Percentiles rank a stretch among this genome's conserved stretches.
Conservation (phyloP, 2,113 vertebrate genomes). For the Meleagris gallopavo region DNA sequence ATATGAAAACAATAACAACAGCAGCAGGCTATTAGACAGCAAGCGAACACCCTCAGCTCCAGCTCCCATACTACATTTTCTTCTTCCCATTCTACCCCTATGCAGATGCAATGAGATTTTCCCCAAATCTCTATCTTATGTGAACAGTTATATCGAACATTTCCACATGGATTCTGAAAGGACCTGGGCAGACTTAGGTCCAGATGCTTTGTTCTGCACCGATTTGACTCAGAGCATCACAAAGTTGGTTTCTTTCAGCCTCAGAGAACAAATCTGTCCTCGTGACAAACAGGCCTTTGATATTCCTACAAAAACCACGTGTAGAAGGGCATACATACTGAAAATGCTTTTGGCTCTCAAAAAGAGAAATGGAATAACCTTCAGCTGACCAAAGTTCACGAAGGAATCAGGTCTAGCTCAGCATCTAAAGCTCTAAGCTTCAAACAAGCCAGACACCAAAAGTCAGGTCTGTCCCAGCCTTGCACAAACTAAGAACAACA, state of each 20-base stretch:
- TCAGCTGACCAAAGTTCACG: accelerated
- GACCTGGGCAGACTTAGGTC: background rate
- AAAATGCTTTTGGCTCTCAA: background rate
- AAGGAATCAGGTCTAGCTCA: background rate
- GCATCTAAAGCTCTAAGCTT: background rate
- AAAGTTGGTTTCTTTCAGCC: background rate
- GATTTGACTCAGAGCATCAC: background rate
- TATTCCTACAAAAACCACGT: background rate
- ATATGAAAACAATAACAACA: background rate
- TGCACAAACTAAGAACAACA: background rate
- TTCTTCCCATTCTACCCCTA: background rate
- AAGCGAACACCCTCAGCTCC: background rate
- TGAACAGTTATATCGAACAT: background rate
- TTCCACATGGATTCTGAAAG: background rate
- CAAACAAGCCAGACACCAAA: background rate
- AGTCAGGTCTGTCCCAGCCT: background rate
- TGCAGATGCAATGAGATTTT: background rate
- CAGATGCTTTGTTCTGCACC: background rate
- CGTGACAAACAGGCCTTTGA: background rate
- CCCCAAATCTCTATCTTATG: background rate
- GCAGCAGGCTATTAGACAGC: background rate
- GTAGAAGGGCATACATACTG: background rate
- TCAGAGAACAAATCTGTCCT: background rate
- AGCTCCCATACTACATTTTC: background rate
- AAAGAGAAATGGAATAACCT: background rate